Evolutionary conservation across 2,888 invertebrate genomes (phyloP).

Genomic region (Augochlorella aurata): DNA sequence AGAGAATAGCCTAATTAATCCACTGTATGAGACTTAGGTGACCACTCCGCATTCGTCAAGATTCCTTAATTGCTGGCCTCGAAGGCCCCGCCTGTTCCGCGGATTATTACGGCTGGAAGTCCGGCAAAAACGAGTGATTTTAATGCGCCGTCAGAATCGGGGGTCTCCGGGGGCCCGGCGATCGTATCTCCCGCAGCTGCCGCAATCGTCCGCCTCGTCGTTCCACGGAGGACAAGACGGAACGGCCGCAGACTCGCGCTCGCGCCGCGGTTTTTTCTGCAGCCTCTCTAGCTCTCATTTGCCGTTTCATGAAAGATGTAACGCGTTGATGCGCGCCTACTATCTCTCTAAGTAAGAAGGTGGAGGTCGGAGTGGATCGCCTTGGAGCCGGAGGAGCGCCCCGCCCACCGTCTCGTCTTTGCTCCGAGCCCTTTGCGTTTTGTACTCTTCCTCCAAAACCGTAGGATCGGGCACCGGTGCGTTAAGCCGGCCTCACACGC

Average conservation of each 20-base stretch:
- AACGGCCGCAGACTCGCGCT: slow-evolving; percentile 17
- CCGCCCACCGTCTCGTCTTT: slow-evolving; percentile 82
- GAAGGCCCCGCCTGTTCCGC: not conserved
- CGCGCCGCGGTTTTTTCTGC: slow-evolving; percentile 34
- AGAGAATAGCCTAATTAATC: too few species aligned
- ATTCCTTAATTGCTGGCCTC: slow-evolving; percentile 38
- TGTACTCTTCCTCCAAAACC: slow-evolving; percentile 75
- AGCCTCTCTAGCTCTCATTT: slow-evolving; percentile 69
- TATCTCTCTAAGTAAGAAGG: slow-evolving; percentile 77
- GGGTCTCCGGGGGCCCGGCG: slow-evolving; percentile 43
- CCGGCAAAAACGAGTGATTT: slow-evolving; percentile 49
- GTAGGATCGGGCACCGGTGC: slow-evolving; percentile 57
- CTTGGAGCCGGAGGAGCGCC: slow-evolving; percentile 81
- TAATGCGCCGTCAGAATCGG: slow-evolving; percentile 61
- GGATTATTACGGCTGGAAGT: slow-evolving; percentile 53
- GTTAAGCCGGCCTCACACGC: slow-evolving; percentile 63
- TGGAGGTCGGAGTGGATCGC: slow-evolving; percentile 81
- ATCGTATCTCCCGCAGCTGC: slow-evolving; percentile 65
- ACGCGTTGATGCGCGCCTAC: slow-evolving; percentile 77
- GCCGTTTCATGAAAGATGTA: slow-evolving; percentile 77
- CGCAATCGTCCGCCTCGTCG: not conserved
- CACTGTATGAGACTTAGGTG: too few species aligned
- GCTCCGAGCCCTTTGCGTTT: slow-evolving; percentile 77
- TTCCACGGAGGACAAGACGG: slow-evolving; percentile 8
- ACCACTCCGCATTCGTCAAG: not conserved